Conservation (phyloP, 2,113 vertebrate species). For the Albula goreensis region DNA sequence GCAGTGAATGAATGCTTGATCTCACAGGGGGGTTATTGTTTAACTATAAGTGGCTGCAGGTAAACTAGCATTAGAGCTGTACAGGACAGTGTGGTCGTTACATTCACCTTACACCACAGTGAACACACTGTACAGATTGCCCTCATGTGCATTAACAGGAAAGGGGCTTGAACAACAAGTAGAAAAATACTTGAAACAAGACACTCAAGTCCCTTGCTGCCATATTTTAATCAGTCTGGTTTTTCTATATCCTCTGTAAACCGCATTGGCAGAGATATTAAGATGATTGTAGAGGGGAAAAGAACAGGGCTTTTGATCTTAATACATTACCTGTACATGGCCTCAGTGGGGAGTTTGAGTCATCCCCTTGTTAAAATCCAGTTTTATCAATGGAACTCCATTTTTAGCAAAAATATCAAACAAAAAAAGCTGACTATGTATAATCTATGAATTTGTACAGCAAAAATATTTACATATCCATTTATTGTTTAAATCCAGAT, state of each 20-base stretch:
- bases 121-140: background rate
- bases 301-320: too few relatives aligned
- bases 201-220: background rate
- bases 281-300: background rate
- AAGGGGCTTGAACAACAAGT: background rate
- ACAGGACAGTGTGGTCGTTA: background rate
- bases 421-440: too few relatives aligned
- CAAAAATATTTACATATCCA: too few relatives aligned
- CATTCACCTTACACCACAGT: background rate
- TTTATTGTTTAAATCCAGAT: too few relatives aligned
- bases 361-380: too few relatives aligned
- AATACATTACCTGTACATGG: too few relatives aligned
- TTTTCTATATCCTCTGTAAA: background rate
- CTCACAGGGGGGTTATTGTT: constrained; percentile 52
- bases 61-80: background rate
- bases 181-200: background rate
- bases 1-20: constrained; percentile 42
- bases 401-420: too few relatives aligned
- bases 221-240: background rate
- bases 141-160: background rate
- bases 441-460: too few relatives aligned
- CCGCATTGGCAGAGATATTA: background rate
- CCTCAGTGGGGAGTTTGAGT: too few relatives aligned
- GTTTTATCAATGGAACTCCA: too few relatives aligned
- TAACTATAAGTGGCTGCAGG: constrained; percentile 44